These are phyloP conservation scores for Capreolus pygargus DNA, from an alignment of 2,113 vertebrate genomes.

Conservation along the genomic window DNA sequence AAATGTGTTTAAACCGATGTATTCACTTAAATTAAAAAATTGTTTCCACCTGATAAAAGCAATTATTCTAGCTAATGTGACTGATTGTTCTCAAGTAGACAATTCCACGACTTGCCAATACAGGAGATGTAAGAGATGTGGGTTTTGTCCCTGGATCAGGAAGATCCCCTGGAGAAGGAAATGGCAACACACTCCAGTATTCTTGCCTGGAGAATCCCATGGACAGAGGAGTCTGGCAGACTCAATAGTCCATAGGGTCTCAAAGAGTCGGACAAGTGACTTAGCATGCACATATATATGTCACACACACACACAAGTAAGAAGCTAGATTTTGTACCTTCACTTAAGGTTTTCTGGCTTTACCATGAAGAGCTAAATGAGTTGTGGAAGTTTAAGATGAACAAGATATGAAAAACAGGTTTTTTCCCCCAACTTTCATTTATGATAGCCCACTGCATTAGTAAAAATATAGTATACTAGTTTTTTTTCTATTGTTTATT, in stretches of 20 bases:
- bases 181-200: background rate
- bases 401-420: background rate
- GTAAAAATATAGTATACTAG: background rate
- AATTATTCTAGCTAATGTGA: slow-evolving; percentile 37
- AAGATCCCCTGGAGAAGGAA: background rate
- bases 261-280: background rate
- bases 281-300: accelerated
- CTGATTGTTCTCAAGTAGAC: slow-evolving; percentile 28
- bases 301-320: background rate
- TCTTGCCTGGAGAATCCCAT: background rate
- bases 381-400: background rate
- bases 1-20: slow-evolving; percentile 23
- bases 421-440: background rate
- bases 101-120: slow-evolving; percentile 3
- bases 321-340: background rate
- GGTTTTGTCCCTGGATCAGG: background rate
- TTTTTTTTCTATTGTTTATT: background rate
- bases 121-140: background rate
- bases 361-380: background rate
- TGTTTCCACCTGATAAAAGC: background rate
- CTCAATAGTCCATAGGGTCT: background rate
- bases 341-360: background rate
- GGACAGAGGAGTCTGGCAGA: background rate
- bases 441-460: background rate
- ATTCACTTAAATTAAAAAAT: slow-evolving; percentile 48